Percentiles rank a stretch among this genome's conserved stretches.
phyloP scores from a whole-genome alignment of 2,797 vertebrate species.

The Columba guinea region DNA sequence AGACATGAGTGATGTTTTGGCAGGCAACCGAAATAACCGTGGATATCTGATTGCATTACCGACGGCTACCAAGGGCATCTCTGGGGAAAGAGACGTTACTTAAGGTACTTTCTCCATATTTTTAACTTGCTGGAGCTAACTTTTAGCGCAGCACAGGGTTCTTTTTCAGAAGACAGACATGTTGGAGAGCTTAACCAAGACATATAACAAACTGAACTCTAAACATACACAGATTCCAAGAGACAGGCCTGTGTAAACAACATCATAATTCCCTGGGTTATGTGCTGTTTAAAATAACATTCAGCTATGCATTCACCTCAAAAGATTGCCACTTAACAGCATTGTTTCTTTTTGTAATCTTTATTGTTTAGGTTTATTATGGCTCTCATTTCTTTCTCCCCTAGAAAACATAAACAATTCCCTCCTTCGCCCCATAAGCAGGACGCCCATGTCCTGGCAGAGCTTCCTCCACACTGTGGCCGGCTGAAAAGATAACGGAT shows the following conservation, averaged over 20 bases:
- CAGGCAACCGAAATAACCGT: constrained; percentile 70
- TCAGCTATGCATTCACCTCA: constrained; percentile 50
- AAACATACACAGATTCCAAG: constrained; percentile 62
- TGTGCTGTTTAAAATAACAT: constrained; percentile 64
- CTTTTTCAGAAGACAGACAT: constrained; percentile 60
- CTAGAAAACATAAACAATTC: constrained; percentile 47
- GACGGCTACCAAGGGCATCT: constrained; percentile 70
- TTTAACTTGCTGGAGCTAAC: constrained; percentile 62
- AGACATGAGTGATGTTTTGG: constrained; percentile 78
- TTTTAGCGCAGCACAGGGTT: constrained; percentile 23
- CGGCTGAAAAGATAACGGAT: neutral
- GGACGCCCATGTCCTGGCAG: neutral
- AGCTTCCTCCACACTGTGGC: rapidly evolving
- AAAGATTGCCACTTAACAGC: constrained; percentile 43
- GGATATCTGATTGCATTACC: constrained; percentile 72
- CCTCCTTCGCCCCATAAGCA: rapidly evolving
- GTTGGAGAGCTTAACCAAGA: constrained; percentile 66
- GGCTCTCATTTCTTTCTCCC: neutral
- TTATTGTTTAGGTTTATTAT: constrained; percentile 57
- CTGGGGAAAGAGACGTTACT: constrained; percentile 66
- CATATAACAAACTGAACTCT: constrained; percentile 45
- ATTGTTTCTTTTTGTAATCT: constrained; percentile 57
- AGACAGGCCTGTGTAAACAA: constrained; percentile 59
- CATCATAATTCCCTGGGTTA: constrained; percentile 61
- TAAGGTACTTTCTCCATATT: constrained; percentile 59